phyloP scores from a whole-genome alignment of 2,888 invertebrate species.

The Tinea pellionella region DNA sequence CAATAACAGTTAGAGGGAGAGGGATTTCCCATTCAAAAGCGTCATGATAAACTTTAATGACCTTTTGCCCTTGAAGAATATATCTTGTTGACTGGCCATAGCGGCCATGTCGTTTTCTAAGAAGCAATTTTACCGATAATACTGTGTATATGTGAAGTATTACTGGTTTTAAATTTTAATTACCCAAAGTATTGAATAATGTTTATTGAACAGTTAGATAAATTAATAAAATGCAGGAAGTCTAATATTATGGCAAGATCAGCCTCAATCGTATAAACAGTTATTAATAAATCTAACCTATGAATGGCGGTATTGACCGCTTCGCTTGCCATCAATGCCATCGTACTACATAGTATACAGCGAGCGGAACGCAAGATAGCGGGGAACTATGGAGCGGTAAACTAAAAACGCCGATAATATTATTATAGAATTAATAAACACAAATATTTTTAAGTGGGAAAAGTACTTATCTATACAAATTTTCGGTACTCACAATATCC shows the following conservation, averaged over 20 bases:
- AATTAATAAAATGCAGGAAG: too few species aligned
- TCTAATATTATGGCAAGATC: too few species aligned
- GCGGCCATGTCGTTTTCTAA: too few species aligned
- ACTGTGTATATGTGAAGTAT: too few species aligned
- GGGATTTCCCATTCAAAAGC: neutral
- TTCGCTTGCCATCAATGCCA: neutral
- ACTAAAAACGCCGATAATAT: neutral
- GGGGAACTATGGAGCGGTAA: neutral
- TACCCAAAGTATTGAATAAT: too few species aligned
- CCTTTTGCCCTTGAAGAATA: neutral
- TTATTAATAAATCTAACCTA: neutral
- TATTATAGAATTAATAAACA: neutral
- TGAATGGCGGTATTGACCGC: constrained; percentile 1
- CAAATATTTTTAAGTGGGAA: neutral
- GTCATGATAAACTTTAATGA: neutral
- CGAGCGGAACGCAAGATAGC: neutral
- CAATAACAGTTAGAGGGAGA: too few species aligned
- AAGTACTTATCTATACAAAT: neutral
- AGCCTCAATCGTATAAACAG: too few species aligned
- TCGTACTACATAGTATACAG: too few species aligned
- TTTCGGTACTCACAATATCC: constrained; percentile 50
- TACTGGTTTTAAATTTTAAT: too few species aligned
- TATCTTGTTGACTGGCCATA: too few species aligned
- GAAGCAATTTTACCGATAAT: too few species aligned
- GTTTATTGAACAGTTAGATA: too few species aligned